Conservation (phyloP, 2,888 invertebrate genomes). For the Cataglyphis rosenhaueri region DNA sequence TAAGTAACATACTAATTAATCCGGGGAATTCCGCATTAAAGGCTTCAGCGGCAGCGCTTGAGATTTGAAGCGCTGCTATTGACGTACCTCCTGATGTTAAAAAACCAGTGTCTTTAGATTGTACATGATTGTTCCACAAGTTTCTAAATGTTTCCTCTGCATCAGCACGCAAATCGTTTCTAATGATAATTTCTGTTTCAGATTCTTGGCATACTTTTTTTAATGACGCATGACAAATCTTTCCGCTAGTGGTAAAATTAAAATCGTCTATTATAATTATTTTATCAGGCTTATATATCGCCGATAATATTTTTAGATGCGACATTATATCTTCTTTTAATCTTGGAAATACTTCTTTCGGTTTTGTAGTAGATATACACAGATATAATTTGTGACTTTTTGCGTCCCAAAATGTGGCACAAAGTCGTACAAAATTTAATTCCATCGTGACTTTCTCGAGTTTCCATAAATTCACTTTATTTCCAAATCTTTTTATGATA, state of each 20-base stretch:
- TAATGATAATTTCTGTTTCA: slow-evolving; percentile 64
- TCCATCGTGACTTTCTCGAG: slow-evolving; percentile 87
- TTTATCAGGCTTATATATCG: slow-evolving; percentile 89
- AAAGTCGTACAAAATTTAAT: slow-evolving; percentile 86
- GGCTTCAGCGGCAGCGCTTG: slow-evolving; percentile 87
- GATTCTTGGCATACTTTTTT: slow-evolving; percentile 82
- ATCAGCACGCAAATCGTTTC: slow-evolving; percentile 68
- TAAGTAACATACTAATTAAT: slow-evolving; percentile 87
- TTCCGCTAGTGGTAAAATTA: slow-evolving; percentile 90
- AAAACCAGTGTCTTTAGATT: slow-evolving; percentile 85
- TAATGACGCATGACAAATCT: slow-evolving; percentile 87
- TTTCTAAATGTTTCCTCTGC: slow-evolving; percentile 65
- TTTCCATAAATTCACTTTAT: slow-evolving; percentile 88
- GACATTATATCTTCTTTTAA: slow-evolving; percentile 79
- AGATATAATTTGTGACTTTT: slow-evolving; percentile 78
- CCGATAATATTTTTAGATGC: slow-evolving; percentile 85
- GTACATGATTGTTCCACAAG: slow-evolving; percentile 75
- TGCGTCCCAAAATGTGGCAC: slow-evolving; percentile 87
- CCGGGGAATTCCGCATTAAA: slow-evolving; percentile 85
- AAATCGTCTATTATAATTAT: slow-evolving; percentile 87
- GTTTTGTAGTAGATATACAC: slow-evolving; percentile 85
- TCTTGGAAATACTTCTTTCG: slow-evolving; percentile 74
- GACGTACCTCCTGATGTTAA: slow-evolving; percentile 90
- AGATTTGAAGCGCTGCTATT: slow-evolving; percentile 89
- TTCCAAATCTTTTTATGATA: slow-evolving; percentile 92